Evolutionary conservation across 2,113 vertebrate species (phyloP).

Genomic region (Eupsittula cactorum): DNA sequence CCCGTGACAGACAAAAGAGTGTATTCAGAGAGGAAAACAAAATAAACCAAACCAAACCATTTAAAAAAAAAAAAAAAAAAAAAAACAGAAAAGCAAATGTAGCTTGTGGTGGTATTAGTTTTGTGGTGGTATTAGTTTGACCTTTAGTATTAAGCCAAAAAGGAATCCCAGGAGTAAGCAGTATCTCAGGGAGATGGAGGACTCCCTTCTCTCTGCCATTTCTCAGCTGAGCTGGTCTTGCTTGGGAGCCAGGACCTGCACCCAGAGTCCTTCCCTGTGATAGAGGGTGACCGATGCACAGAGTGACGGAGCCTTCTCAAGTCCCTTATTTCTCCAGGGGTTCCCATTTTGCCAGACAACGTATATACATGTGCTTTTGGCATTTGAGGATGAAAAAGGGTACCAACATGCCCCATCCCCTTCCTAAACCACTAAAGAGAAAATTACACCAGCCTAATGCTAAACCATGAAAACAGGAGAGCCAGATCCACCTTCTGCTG

Average conservation of each 20-base stretch:
- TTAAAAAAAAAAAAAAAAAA: not conserved
- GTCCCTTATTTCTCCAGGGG: not conserved
- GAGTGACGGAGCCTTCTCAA: not conserved
- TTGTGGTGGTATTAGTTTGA: not conserved
- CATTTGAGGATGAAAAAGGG: not conserved
- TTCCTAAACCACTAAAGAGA: not conserved
- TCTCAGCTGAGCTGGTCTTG: not conserved
- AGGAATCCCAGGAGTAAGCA: not conserved
- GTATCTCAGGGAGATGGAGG: too few relatives aligned
- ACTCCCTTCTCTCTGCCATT: not conserved
- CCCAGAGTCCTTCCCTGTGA: not conserved
- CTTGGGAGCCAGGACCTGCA: not conserved
- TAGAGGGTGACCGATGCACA: accelerated
- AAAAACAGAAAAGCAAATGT: not conserved
- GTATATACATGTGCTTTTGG: accelerated
- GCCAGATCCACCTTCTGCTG: not conserved
- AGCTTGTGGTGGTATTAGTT: not conserved
- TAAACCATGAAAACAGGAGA: not conserved
- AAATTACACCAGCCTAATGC: not conserved
- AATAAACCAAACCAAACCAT: not conserved
- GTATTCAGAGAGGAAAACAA: not conserved
- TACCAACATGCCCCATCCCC: too few relatives aligned
- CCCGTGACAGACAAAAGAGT: not conserved
- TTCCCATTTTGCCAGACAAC: not conserved
- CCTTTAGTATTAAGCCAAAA: not conserved